Evolutionary conservation across 2,113 vertebrate genomes (phyloP).

Genomic region (Castor canadensis): DNA sequence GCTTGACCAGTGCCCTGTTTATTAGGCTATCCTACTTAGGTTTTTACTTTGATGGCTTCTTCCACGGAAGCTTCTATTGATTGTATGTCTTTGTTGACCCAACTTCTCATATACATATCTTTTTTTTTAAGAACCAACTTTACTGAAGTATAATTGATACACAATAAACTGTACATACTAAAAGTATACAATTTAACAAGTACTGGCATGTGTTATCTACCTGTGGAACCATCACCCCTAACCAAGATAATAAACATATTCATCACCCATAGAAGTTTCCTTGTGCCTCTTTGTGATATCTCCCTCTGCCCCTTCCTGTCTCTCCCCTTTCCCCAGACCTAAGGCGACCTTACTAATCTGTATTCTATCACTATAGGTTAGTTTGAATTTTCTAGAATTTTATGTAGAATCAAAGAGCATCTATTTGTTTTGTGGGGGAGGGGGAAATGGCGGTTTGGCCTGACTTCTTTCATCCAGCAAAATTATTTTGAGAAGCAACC

Average conservation of each 20-base stretch:
- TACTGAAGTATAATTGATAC: not conserved
- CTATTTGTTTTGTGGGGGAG: not conserved
- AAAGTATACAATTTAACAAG: not conserved
- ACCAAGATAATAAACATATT: not conserved
- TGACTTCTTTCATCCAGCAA: not conserved
- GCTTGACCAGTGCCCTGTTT: not conserved
- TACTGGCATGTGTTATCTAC: not conserved
- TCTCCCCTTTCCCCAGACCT: not conserved
- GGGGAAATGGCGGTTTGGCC: not conserved
- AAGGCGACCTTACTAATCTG: not conserved
- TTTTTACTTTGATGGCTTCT: not conserved
- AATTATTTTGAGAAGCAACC: not conserved
- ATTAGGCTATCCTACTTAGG: not conserved
- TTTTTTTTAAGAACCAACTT: not conserved
- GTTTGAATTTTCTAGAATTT: not conserved
- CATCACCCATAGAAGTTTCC: not conserved
- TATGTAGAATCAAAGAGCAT: not conserved
- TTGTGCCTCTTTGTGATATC: not conserved
- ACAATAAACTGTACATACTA: not conserved
- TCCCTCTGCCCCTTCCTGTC: not conserved
- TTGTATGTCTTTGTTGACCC: not conserved
- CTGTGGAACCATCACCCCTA: not conserved
- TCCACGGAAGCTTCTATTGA: not conserved
- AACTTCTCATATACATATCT: not conserved
- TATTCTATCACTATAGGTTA: not conserved